A percentile compares a stretch with the other conserved stretches of the same genome.
Evolutionary conservation across 2,888 invertebrate genomes (phyloP).

Genomic region (Stenodera caucasica): DNA sequence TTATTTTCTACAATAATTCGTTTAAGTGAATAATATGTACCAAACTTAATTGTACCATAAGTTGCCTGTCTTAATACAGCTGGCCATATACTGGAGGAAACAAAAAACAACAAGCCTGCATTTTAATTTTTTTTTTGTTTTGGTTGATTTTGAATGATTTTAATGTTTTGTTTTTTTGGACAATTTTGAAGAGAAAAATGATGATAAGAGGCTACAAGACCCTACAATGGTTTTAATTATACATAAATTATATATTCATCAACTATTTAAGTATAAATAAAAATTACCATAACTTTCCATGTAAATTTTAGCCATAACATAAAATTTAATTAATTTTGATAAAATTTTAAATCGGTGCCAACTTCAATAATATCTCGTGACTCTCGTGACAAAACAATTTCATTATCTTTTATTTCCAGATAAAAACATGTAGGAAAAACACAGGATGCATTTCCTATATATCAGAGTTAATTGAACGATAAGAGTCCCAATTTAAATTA

Average conservation of each 20-base stretch:
- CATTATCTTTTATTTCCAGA: too few relatives aligned
- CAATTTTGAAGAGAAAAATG: background rate
- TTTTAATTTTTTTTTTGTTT: background rate
- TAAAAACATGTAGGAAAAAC: too few relatives aligned
- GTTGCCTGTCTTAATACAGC: constrained; percentile 91
- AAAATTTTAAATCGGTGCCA: background rate
- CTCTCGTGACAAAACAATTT: background rate
- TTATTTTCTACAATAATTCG: constrained; percentile 64
- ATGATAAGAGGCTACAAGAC: background rate
- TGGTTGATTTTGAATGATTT: background rate
- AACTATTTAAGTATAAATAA: too few relatives aligned
- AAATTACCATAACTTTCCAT: background rate
- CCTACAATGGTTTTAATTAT: background rate
- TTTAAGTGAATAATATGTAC: constrained; percentile 91
- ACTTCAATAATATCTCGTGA: background rate
- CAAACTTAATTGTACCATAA: constrained; percentile 96
- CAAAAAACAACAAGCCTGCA: constrained; percentile 2
- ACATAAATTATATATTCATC: too few relatives aligned
- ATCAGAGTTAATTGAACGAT: too few relatives aligned
- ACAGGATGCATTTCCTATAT: too few relatives aligned
- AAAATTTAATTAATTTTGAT: background rate
- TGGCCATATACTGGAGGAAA: constrained; percentile 76
- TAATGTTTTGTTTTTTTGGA: too few relatives aligned
- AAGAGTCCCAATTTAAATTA: too few relatives aligned
- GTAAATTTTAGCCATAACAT: too few relatives aligned